Percentiles rank a stretch among this genome's conserved stretches.
These are phyloP conservation scores for Platyscapa corneri DNA, from an alignment of 1,140 invertebrate species.

Conservation along the genomic window DNA sequence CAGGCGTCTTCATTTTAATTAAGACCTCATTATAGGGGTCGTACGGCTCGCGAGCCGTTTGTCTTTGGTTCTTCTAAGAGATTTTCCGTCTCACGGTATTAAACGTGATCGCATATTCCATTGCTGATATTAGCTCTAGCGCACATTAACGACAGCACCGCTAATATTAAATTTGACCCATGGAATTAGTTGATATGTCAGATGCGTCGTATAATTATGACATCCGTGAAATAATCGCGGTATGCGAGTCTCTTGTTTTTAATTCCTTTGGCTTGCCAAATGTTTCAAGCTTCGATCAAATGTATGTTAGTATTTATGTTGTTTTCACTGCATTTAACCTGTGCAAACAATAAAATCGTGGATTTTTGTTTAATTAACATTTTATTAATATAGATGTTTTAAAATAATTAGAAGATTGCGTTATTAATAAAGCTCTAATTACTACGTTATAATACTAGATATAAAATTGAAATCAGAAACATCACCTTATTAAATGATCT, in stretches of 20 bases:
- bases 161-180: background rate
- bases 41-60: background rate
- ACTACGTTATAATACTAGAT: no score
- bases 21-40: background rate
- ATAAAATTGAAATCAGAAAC: no score
- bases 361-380: no score
- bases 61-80: background rate
- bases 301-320: no score
- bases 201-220: no score
- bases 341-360: no score
- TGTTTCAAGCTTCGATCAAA: background rate
- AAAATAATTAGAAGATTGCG: no score
- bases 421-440: no score
- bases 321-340: background rate
- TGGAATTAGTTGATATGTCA: background rate
- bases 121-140: background rate
- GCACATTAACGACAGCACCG: background rate
- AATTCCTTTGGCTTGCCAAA: background rate
- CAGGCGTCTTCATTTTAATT: constrained; percentile 31
- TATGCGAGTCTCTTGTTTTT: background rate
- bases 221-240: background rate
- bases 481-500: no score
- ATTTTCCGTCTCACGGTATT: background rate
- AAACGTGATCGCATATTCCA: background rate
- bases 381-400: no score